Evolutionary conservation across 64 coral and sea anemone species (phyloP), one percentile per base, ranked within the genome.

Genomic region (Acropora yongei): DNA sequence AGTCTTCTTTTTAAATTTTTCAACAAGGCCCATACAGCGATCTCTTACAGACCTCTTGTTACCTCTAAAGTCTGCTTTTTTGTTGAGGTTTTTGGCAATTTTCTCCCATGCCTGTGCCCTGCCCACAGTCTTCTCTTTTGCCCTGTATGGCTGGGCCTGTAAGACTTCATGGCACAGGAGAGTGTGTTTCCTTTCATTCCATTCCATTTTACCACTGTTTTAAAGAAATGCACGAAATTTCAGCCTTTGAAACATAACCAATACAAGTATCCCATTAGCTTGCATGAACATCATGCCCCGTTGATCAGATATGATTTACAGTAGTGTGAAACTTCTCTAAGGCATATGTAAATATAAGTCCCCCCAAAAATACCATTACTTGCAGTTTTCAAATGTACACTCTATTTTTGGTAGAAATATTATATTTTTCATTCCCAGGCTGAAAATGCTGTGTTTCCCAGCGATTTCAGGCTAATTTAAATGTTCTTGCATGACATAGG

Each of bases 151-250:
- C 68, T 91, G 48, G 0, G 55, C 20, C 49, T 74, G 46, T 18
- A 91, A 49, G 11, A 91, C 68, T 83, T 82, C 89, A 51, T 79
- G 44, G 68, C 78, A 74, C 7, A 91, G 66, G 39, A 84, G n/a
- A 72, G 84, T 80, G 53, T 91, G 40, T 45, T 91, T 91, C 7
- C 75, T 10, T 49, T 91, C 79, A 91, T 68, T 91, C 79, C 79
- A 91, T 74, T 91, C 68, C 89, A 91, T 91, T 75, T 91, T 91
- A 49, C 63, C 58, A 41, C 80, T 91, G 40, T 77, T 74, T 55
- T 55, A 42, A 88, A 88, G 76, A 51, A 88, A 76, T 44, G 57
- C 17, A 75, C 30, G 50, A 88, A 51, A 51, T 75, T 49, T 76
- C 39, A 18, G n/a, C 41, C 16, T 20, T 88, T n/a, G 49, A 88